Evolutionary conservation across 2,113 vertebrate genomes (phyloP).

Genomic region (Corvus hawaiiensis): DNA sequence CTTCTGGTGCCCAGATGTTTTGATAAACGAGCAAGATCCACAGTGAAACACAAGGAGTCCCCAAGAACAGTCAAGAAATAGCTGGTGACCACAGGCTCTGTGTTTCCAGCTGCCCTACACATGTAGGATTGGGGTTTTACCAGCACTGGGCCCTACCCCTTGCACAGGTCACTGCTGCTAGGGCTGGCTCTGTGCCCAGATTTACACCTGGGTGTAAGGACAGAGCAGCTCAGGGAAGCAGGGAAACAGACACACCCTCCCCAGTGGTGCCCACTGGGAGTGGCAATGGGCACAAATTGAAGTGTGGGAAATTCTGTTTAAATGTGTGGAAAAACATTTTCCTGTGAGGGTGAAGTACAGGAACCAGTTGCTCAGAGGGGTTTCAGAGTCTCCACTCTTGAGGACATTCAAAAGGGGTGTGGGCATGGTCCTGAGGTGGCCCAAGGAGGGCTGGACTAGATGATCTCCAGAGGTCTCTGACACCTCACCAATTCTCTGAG

Average conservation of each 20-base stretch:
- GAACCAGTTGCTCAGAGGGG: background rate
- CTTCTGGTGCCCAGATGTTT: background rate
- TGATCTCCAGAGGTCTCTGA: background rate
- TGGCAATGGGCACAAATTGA: background rate
- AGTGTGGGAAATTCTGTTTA: background rate
- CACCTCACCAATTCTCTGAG: background rate
- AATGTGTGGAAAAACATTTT: background rate
- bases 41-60: background rate
- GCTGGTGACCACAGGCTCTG: background rate
- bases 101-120: background rate
- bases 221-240: background rate
- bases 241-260: background rate
- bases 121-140: background rate
- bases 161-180: background rate
- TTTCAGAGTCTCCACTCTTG: background rate
- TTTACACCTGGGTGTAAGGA: background rate
- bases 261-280: background rate
- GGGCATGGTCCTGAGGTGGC: background rate
- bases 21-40: accelerated
- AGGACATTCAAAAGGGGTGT: accelerated
- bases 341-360: background rate
- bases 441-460: background rate
- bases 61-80: background rate
- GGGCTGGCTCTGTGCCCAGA: background rate
- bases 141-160: background rate